Base-by-base conservation (phyloP, 1,140 invertebrate species). In the Andricus grossulariae region DNA sequence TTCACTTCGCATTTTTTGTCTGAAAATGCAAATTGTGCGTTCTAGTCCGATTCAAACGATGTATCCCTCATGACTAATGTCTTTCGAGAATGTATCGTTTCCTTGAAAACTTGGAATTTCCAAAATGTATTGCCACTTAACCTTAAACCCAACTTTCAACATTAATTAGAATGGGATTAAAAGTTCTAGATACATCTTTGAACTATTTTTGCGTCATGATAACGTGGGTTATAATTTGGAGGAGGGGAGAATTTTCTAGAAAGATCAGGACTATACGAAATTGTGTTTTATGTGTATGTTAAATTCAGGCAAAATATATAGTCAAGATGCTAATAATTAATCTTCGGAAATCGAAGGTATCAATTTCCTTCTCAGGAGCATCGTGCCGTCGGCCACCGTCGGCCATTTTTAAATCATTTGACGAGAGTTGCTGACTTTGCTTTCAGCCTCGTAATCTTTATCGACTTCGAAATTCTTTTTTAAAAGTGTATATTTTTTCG, bases 321-420 rank as follows among this genome's bases (percentile, higher is more conserved):
- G 13, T 6, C 39, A 66, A 39, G 21, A 39, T n/a, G 32, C 25
- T 7, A 16, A 60, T 60, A 8, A 16, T 7, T 39, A 16, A 39
- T 16, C 39, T 15, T 25, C 19, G 57, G 2, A 66, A 66, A 39
- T 39, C 39, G 16, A 66, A 7, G 60, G 16, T 66, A 39, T 16
- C 32, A 25, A 66, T 66, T 66, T 66, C n/a, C 60, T 10, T 66
- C 21, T 15, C 16, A 66, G 5, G 25, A 32, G 18, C n/a, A 19
- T 54, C 60, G 21, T 66, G 2, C 5, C 32, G 60, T 66, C 60
- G n/a, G 60, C 60, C 60, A 66, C 5, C 32, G 60, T 66, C 60
- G n/a, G 60, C 60, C 60, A 66, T 66, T 66, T 66, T 66, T 66
- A 66, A 66, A 66, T 66, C 60, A 66, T 66, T 66, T 11, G 60